phyloP scores from a whole-genome alignment of 2,888 invertebrate genomes.

The Craniophora ligustri region DNA sequence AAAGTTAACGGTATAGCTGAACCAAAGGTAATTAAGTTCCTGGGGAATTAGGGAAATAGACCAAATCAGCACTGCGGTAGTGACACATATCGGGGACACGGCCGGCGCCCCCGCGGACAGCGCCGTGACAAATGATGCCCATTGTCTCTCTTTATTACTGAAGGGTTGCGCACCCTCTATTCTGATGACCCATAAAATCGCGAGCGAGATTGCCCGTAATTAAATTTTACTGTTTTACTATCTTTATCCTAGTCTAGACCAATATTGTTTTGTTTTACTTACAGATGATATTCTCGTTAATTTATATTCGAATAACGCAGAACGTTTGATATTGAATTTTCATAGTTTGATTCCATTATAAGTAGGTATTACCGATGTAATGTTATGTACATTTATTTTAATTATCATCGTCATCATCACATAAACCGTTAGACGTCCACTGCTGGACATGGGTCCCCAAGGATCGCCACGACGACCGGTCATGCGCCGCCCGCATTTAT shows the following conservation, averaged over 20 bases:
- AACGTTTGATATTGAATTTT: too few relatives aligned
- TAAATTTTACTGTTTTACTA: slow-evolving; percentile 36
- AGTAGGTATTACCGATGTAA: too few relatives aligned
- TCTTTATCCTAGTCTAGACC: too few relatives aligned
- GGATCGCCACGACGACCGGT: too few relatives aligned
- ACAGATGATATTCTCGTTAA: too few relatives aligned
- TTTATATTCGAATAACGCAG: too few relatives aligned
- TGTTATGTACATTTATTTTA: too few relatives aligned
- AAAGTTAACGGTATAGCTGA: slow-evolving; percentile 30
- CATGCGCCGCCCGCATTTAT: too few relatives aligned
- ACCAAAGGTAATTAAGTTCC: slow-evolving; percentile 52
- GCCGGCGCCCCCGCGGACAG: slow-evolving; percentile 42
- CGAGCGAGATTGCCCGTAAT: slow-evolving; percentile 42
- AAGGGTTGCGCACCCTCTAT: slow-evolving; percentile 59
- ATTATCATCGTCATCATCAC: too few relatives aligned
- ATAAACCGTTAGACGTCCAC: too few relatives aligned
- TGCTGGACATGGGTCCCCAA: too few relatives aligned
- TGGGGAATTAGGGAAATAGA: slow-evolving; percentile 35
- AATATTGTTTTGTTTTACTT: neutral
- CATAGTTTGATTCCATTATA: too few relatives aligned
- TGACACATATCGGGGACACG: slow-evolving; percentile 52
- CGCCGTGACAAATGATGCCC: slow-evolving; percentile 79
- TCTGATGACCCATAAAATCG: slow-evolving; percentile 54
- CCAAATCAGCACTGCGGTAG: slow-evolving; percentile 41
- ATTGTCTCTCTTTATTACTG: slow-evolving; percentile 80